Conservation (phyloP, 2,113 vertebrate species). For the Hippopotamus amphibius region DNA sequence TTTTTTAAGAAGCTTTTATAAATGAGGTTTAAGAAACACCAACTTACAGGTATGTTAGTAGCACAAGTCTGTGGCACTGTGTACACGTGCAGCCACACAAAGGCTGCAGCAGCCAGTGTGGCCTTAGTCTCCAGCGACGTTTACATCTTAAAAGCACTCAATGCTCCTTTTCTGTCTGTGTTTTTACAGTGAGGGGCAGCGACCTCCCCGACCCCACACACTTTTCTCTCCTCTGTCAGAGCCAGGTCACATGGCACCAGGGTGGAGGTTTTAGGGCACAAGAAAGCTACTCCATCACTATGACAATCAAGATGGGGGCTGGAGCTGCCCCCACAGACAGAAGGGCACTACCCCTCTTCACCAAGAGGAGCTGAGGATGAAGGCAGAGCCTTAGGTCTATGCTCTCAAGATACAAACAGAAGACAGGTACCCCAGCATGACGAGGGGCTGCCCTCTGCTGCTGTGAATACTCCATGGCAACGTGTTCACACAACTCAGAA, state of each 20-base stretch:
- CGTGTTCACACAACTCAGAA: constrained; percentile 69
- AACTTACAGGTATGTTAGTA: constrained; percentile 83
- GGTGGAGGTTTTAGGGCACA: background rate
- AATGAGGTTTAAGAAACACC: constrained; percentile 73
- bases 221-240: constrained; percentile 17
- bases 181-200: constrained; percentile 15
- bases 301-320: background rate
- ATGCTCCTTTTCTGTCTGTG: constrained; percentile 17
- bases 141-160: constrained; percentile 26
- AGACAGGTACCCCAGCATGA: background rate
- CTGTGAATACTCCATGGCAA: constrained; percentile 30
- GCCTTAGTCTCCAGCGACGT: constrained; percentile 60
- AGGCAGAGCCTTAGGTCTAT: background rate
- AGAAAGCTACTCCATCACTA: background rate
- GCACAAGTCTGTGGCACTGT: constrained; percentile 81
- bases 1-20: constrained; percentile 76
- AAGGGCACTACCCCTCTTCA: background rate
- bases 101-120: background rate
- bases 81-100: constrained; percentile 71
- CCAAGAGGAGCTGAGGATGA: background rate
- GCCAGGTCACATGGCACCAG: background rate
- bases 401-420: background rate
- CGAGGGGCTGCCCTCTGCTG: background rate
- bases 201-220: background rate
- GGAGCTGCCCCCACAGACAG: background rate